Evolutionary conservation across 2,888 invertebrate genomes (phyloP), one percentile per base, ranked within the genome.

Genomic region (Artemia sinica): DNA sequence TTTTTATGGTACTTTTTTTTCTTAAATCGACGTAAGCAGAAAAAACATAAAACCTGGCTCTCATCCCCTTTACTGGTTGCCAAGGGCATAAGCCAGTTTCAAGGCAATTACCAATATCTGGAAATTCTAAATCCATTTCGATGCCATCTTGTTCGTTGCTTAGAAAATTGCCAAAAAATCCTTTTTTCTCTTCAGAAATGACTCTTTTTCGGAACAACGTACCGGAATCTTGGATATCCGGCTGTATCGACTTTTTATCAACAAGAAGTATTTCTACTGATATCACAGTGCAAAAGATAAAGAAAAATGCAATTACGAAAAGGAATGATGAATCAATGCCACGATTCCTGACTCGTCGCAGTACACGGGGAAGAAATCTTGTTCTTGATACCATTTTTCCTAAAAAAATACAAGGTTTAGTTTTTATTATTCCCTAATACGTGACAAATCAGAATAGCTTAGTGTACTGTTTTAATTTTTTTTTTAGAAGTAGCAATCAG

Each of bases 41-140:
- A 77, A 90, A 93, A 68, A 93, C 91, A 80, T 86, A 91, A 80
- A 93, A 93, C 78, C 89, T 89, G 68, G 77, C 76, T 63, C 72
- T 73, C 8, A 76, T 74, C 65, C 76, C 75, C n/a, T 71, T 71
- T 49, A 78, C 78, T 63, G 74, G 74, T 72, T 77, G 77, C 78
- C 78, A 78, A 71, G 70, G 70, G 63, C 70, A 70, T 58, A 58
- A 58, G n/a, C 58, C 58, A 18, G 58, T 58, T 58, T 58, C 58
- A 8, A 58, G 8, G 18, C 58, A 58, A 58, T 58, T 8, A 14
- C 11, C 58, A 18, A 58, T n/a, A 8, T 58, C 58, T 8, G 58
- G 58, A 58, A 58, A 58, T 58, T 58, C 58, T n/a, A 14, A 14
- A 58, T 58, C 58, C 58, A 58, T 58, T 8, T 14, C 58, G n/a